Evolutionary conservation across 1,140 invertebrate genomes (phyloP), one percentile per base, ranked within the genome.

Genomic region (Heliconius hewitsoni): DNA sequence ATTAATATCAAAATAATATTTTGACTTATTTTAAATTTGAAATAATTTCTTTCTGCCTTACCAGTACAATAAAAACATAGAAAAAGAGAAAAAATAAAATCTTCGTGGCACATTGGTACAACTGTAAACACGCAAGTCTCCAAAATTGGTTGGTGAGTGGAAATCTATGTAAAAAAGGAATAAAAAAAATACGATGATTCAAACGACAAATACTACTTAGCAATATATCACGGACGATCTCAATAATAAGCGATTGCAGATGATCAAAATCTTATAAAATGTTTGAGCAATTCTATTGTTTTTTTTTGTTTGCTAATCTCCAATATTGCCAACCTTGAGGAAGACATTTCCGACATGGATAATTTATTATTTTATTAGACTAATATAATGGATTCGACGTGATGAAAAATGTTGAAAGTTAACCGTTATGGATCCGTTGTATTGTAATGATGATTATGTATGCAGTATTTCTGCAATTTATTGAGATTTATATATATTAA

Each of bases 271-370:
- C 27, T 76, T 76, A 60, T 76, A 66, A 57, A 76, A 76, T 66
- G 19, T 27, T 76, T 76, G 16, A 18, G 55, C 37, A 76, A 76
- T 76, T 18, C 74, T 42, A 70, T 76, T 76, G 74, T 76, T 70
- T 66, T 76, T 75, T 23, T 55, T 52, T 19, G 8, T 66, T 42
- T 37, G 74, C 39, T 74, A 76, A 76, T 70, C 66, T 57, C 55
- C 55, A 76, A 76, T 66, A 70, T 66, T 76, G 57, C 57, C 57
- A 42, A 57, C 55, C 55, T 57, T 23, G 55, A 57, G 55, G 55
- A 57, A 57, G 55, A 57, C 55, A 57, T 57, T 52, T 52, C 55
- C 55, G 55, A 57, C 55, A 57, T 57, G 55, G 55, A n/a, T 57
- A 23, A n/a, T 57, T 57, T 57, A 3, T n/a, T 57, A n/a, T 57